Evolutionary conservation across 2,113 vertebrate genomes (phyloP).

Genomic region (Agapornis roseicollis): DNA sequence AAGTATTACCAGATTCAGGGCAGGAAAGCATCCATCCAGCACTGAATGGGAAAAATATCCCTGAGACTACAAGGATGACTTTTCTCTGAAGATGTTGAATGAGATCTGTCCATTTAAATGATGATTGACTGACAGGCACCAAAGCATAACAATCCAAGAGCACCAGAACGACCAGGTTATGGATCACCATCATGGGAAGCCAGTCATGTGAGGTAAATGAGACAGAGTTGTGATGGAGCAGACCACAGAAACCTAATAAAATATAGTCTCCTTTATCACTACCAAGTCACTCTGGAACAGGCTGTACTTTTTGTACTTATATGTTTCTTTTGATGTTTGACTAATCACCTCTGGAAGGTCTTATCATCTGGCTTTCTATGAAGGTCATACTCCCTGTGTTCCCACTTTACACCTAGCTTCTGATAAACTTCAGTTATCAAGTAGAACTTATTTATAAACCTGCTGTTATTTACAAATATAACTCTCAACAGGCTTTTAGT

Average conservation of each 20-base stretch:
- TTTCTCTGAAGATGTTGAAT: not conserved
- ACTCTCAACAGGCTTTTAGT: not conserved
- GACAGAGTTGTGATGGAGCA: not conserved
- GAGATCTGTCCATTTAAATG: not conserved
- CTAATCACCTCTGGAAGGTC: not conserved
- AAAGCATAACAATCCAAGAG: not conserved
- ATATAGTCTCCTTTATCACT: not conserved
- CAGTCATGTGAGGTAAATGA: not conserved
- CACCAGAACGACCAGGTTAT: not conserved
- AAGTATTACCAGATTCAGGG: not conserved
- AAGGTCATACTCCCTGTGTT: not conserved
- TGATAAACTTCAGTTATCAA: not conserved
- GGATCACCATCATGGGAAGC: not conserved
- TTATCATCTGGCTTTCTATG: not conserved
- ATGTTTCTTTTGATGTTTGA: not conserved
- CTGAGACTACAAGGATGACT: not conserved
- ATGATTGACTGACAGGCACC: accelerated
- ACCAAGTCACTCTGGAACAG: not conserved
- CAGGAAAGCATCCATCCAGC: not conserved
- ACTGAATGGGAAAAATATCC: not conserved
- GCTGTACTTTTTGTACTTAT: not conserved
- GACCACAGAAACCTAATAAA: not conserved
- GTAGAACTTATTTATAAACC: not conserved
- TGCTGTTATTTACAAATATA: not conserved
- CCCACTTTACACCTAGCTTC: not conserved